phyloP scores from a whole-genome alignment of 2,888 invertebrate genomes.

The Xestia rhomboidea region DNA sequence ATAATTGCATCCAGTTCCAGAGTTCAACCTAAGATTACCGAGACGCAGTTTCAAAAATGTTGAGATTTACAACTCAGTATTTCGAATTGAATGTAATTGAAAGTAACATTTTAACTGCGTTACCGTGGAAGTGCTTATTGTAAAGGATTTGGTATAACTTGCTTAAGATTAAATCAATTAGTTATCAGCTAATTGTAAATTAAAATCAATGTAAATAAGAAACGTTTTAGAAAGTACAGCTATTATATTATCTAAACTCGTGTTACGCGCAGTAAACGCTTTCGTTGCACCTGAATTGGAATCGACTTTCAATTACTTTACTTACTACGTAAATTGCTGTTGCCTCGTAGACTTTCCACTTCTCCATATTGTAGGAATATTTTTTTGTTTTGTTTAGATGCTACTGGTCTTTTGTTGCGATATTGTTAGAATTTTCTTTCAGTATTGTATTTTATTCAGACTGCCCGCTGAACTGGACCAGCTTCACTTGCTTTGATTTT shows the following conservation, averaged over 20 bases:
- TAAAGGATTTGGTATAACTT: background rate
- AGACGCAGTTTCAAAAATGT: slow-evolving; percentile 37
- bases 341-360: slow-evolving; percentile 68
- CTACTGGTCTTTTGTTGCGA: slow-evolving; percentile 27
- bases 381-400: slow-evolving; percentile 43
- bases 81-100: slow-evolving; percentile 9
- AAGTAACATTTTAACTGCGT: slow-evolving; percentile 4
- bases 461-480: background rate
- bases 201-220: slow-evolving; percentile 72
- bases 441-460: slow-evolving; percentile 26
- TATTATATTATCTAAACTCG: slow-evolving; percentile 81
- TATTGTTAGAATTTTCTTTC: slow-evolving; percentile 27
- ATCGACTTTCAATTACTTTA: slow-evolving; percentile 81
- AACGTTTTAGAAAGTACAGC: slow-evolving; percentile 83
- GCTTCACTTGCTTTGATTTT: slow-evolving; percentile 8
- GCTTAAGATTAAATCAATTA: slow-evolving; percentile 26
- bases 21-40: slow-evolving; percentile 48
- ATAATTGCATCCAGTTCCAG: slow-evolving; percentile 62
- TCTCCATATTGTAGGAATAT: slow-evolving; percentile 51
- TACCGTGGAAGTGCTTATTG: background rate
- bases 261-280: slow-evolving; percentile 82
- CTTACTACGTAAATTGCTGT: slow-evolving; percentile 76
- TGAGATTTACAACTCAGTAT: slow-evolving; percentile 1
- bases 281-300: slow-evolving; percentile 81
- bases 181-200: slow-evolving; percentile 16